A percentile compares a stretch with the other conserved stretches of the same genome.
These are phyloP conservation scores for Drosophila merina DNA, from an alignment of 2,888 invertebrate species.

Conservation along the genomic window DNA sequence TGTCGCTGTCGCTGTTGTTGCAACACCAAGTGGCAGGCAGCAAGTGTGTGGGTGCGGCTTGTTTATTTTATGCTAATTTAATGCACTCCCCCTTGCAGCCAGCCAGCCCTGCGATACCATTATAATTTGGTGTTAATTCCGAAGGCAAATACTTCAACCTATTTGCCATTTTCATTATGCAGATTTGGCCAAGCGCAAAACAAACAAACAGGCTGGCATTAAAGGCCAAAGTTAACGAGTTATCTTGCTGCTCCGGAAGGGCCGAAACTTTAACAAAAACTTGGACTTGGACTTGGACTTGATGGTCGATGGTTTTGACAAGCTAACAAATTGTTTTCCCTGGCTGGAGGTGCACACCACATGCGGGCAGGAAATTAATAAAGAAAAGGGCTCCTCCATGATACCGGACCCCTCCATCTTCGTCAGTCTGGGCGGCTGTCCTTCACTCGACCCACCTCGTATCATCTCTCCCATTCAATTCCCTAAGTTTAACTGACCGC, in stretches of 20 bases:
- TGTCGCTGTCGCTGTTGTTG: background rate
- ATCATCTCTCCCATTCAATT: background rate
- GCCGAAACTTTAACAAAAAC: conserved; percentile 48
- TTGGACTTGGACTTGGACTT: conserved; percentile 31
- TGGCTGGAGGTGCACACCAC: conserved; percentile 77
- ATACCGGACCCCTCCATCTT: conserved; percentile 44
- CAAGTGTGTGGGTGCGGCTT: conserved; percentile 35
- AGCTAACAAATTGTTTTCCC: conserved; percentile 78
- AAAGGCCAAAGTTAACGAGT: conserved; percentile 63
- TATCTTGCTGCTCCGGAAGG: conserved; percentile 36
- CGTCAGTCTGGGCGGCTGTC: conserved; percentile 28
- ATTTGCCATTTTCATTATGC: conserved; percentile 71
- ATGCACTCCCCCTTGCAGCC: conserved; percentile 57
- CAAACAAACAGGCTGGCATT: conserved; percentile 27
- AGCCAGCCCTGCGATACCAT: conserved; percentile 58
- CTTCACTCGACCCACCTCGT: background rate
- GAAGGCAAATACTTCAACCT: conserved; percentile 54
- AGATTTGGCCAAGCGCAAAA: conserved; percentile 51
- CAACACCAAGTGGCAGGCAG: conserved; percentile 48
- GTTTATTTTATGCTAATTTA: conserved; percentile 77
- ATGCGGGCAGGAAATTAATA: conserved; percentile 78
- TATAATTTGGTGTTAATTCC: conserved; percentile 71
- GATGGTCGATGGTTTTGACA: conserved; percentile 69
- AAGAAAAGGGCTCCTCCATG: conserved; percentile 59
- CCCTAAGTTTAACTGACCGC: conserved; percentile 39